Evolutionary conservation across 1,140 invertebrate species (phyloP).

Genomic region (Aphaenogaster floridana): DNA sequence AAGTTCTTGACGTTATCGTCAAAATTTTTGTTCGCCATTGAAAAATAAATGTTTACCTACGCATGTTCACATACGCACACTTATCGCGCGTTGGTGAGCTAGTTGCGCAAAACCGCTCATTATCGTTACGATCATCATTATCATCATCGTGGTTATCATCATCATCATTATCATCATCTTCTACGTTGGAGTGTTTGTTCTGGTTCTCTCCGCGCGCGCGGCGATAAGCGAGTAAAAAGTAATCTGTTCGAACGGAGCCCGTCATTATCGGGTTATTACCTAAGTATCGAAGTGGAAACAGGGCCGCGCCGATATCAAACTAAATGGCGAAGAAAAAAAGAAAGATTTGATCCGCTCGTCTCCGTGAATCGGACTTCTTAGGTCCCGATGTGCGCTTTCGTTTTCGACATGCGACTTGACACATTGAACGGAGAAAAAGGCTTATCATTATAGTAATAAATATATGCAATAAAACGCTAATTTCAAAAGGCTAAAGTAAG

Average conservation of each 20-base stretch:
- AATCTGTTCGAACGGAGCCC: slow-evolving; percentile 79
- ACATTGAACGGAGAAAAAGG: neutral
- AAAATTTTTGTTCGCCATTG: neutral
- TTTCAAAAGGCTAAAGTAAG: neutral
- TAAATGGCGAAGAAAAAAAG: slow-evolving; percentile 61
- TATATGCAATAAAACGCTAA: neutral
- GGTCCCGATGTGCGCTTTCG: neutral
- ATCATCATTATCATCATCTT: slow-evolving; percentile 75
- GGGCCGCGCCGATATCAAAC: slow-evolving; percentile 63
- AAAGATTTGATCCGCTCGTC: neutral
- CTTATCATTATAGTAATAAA: neutral
- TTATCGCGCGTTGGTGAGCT: slow-evolving; percentile 46
- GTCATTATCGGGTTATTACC: slow-evolving; percentile 83
- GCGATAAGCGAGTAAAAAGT: slow-evolving; percentile 77
- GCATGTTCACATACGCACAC: slow-evolving; percentile 2
- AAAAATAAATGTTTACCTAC: slow-evolving; percentile 51
- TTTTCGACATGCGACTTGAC: neutral
- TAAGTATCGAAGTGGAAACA: slow-evolving; percentile 81
- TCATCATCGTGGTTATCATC: slow-evolving; percentile 79
- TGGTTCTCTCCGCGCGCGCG: slow-evolving; percentile 65
- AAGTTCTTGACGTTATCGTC: neutral
- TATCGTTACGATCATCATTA: slow-evolving; percentile 78
- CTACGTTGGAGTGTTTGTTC: slow-evolving; percentile 81
- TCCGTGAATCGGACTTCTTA: neutral
- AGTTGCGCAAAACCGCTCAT: slow-evolving; percentile 80